Evolutionary conservation across 2,888 invertebrate species (phyloP).

Genomic region (Erebia epiphron): DNA sequence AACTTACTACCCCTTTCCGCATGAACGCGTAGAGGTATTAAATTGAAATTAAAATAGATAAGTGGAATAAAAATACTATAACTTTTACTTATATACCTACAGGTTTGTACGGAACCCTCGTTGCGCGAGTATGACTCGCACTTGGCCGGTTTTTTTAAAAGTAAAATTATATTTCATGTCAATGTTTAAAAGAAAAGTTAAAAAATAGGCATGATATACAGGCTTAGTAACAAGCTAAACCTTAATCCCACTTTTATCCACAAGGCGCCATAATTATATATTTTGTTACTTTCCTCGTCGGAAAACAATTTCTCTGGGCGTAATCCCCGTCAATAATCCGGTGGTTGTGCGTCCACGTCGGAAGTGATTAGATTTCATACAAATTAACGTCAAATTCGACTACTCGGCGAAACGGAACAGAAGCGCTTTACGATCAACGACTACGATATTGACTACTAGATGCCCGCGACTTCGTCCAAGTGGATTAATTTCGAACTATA

Average conservation of each 20-base stretch:
- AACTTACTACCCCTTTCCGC: too few relatives aligned
- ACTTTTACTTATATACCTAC: too few relatives aligned
- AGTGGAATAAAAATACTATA: too few relatives aligned
- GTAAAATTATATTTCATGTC: slow-evolving; percentile 6
- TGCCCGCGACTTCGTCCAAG: neutral
- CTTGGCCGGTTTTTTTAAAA: too few relatives aligned
- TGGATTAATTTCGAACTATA: too few relatives aligned
- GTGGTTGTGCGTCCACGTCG: slow-evolving; percentile 33
- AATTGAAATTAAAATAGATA: too few relatives aligned
- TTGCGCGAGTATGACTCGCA: too few relatives aligned
- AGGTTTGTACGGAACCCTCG: too few relatives aligned
- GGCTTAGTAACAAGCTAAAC: slow-evolving; percentile 1
- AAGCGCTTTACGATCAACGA: neutral
- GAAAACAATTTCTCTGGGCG: slow-evolving; percentile 35
- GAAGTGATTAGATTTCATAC: slow-evolving; percentile 38
- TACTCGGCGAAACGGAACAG: slow-evolving; percentile 21
- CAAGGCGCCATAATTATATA: slow-evolving; percentile 36
- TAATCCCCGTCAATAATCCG: slow-evolving; percentile 39
- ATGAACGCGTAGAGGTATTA: too few relatives aligned
- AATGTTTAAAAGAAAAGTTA: neutral
- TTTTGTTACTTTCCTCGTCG: slow-evolving; percentile 34
- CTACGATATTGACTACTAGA: slow-evolving; percentile 8
- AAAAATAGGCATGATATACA: too few relatives aligned
- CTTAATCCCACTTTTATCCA: slow-evolving; percentile 14
- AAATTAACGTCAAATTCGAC: slow-evolving; percentile 38